phyloP scores from a whole-genome alignment of 2,888 invertebrate species.

The Ophion ventricosus region DNA sequence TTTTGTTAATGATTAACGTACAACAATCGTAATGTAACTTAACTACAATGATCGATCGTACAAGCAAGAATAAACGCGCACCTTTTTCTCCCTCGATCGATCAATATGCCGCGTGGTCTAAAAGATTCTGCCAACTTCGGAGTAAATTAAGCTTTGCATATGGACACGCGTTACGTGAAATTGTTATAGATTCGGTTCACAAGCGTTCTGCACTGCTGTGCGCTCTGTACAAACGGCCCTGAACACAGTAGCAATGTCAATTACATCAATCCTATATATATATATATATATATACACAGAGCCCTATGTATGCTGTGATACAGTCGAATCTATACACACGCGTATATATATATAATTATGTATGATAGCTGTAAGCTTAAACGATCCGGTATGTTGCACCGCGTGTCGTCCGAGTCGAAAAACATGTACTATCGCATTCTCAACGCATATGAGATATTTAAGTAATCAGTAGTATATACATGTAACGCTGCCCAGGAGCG shows the following conservation, averaged over 20 bases:
- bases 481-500: slow-evolving; percentile 40
- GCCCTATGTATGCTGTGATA: background rate
- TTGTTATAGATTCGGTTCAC: slow-evolving; percentile 39
- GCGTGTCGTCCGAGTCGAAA: slow-evolving; percentile 41
- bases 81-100: background rate
- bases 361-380: slow-evolving; percentile 44
- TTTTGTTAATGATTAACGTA: background rate
- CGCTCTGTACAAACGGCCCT: slow-evolving; percentile 71
- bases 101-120: background rate
- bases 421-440: slow-evolving; percentile 54
- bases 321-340: slow-evolving; percentile 1
- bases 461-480: slow-evolving; percentile 63
- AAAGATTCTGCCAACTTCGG: background rate
- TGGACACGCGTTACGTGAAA: slow-evolving; percentile 20
- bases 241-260: slow-evolving; percentile 78
- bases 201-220: slow-evolving; percentile 47
- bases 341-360: slow-evolving; percentile 13
- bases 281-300: background rate
- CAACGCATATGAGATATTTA: slow-evolving; percentile 68
- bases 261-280: slow-evolving; percentile 72
- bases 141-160: background rate
- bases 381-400: slow-evolving; percentile 58
- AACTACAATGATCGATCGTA: background rate
- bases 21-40: background rate
- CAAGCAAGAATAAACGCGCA: background rate